Base-by-base conservation (phyloP, 2,888 invertebrate species). In the Eurytoma californica region DNA sequence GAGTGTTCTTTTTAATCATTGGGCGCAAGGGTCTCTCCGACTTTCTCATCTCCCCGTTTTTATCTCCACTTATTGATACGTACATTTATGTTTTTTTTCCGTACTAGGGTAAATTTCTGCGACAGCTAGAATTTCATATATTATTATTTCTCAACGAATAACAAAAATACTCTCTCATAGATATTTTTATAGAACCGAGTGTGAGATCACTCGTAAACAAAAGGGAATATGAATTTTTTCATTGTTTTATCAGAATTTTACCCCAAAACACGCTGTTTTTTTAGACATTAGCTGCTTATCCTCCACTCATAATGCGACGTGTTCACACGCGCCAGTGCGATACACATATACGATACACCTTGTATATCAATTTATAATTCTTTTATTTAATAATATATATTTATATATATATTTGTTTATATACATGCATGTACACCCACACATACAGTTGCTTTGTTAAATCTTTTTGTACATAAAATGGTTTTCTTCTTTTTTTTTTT, bases 371-470 rank as follows among this genome's bases (percentile, higher is more conserved):
- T 55, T 28, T 77, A 72, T 72, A 66, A 55, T 14, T 51, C 61
- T 55, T 14, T 49, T 75, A 28, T 75, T 58, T 60, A 60, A 67
- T 75, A 73, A 65, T 61, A 57, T 74, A 47, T 60, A 28, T 57
- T 49, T n/a, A 65, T 79, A 67, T 76, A 69, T 80, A 77, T 80
- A 47, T 80, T 72, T 81, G 51, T 60, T 47, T 79, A 66, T 80
- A 81, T 80, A 77, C 82, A 81, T 82, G 75, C 82, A 80, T 82
- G 77, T 79, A 79, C 77, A 81, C 67, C 57, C 81, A 77, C 65
- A 74, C 80, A 67, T 83, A 83, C 82, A 83, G 82, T 83, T 80
- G 78, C 67, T 81, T 39, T 82, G 47, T 69, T 81, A 73, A 79
- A 66, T 58, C 57, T 39, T 72, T 81, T 79, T 79, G 78, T 79